A percentile compares a stretch with the other conserved stretches of the same genome.
These are phyloP conservation scores for Heliothis virescens DNA, from an alignment of 1,140 invertebrate genomes.

Conservation along the genomic window DNA sequence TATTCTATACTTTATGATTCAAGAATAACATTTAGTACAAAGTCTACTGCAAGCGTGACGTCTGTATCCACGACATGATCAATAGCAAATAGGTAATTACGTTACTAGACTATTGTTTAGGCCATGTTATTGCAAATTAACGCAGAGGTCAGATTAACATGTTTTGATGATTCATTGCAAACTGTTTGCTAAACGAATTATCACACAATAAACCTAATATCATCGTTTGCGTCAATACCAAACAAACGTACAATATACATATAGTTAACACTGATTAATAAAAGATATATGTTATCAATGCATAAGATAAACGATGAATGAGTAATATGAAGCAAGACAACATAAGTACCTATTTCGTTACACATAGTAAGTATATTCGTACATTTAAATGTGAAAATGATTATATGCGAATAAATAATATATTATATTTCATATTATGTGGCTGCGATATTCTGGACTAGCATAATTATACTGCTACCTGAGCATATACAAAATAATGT, in stretches of 20 bases:
- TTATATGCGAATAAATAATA: constrained; percentile 67
- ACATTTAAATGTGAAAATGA: constrained; percentile 61
- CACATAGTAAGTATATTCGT: constrained; percentile 31
- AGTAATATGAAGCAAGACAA: constrained; percentile 60
- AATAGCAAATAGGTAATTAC: constrained; percentile 26
- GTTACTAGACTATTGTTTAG: constrained; percentile 40
- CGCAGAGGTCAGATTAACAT: constrained; percentile 40
- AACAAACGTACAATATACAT: constrained; percentile 52
- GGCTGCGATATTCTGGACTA: constrained; percentile 76
- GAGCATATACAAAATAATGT: constrained; percentile 46
- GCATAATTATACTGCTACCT: constrained; percentile 64
- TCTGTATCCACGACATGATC: constrained; percentile 18
- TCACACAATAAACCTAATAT: constrained; percentile 42
- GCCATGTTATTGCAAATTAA: constrained; percentile 45
- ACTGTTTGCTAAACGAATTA: constrained; percentile 37
- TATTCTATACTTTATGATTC: constrained; percentile 4
- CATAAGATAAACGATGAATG: constrained; percentile 61
- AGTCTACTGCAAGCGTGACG: constrained; percentile 17
- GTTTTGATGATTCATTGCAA: constrained; percentile 48
- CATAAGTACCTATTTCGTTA: constrained; percentile 56
- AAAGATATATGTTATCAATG: constrained; percentile 55
- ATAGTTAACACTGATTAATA: constrained; percentile 58
- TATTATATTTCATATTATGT: constrained; percentile 59
- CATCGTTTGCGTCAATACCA: constrained; percentile 61
- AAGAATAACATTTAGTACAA: constrained; percentile 18